Evolutionary conservation across 2,113 vertebrate species (phyloP), one percentile per base, ranked within the genome.

Genomic region (Sylvilagus bachmani): DNA sequence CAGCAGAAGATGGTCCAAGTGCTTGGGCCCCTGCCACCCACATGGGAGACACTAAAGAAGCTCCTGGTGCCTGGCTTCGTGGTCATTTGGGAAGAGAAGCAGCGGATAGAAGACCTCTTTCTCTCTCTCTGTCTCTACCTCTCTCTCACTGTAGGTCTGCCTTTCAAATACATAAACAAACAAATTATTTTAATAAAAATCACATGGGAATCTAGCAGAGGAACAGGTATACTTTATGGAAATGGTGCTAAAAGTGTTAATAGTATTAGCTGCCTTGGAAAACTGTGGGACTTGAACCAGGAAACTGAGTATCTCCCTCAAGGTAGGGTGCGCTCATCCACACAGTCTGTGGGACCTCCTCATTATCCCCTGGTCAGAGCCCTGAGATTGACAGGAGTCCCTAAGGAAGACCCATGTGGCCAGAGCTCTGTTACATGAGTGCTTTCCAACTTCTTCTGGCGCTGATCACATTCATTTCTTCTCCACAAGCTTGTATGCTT

Each of bases 381-480:
- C 67, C 51, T 87, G 10, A 14, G 61, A 29, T 86, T 80, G 51
- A 21, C 49, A 70, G 85, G 31, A 62, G 27, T 70, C 89, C 85
- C 81, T 81, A 38, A 67, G 58, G 27, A 27, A 53, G 12, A 10
- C 10, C 16, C 33, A 16, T 89, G 31, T 83, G 74, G 29, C 71
- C 14, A 86, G 49, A 88, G 24, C 53, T 86, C 36, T 12, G 21
- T 67, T 31, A 71, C 22, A 0, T 25, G 79, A 70, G 19, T 73
- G 29, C 14, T 90, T 90, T 36, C 49, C 86, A 94, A 5, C 14
- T n/a, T 90, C 49, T 91, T 62, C 19, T 90, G 22, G 80, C 62
- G 89, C 6, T 83, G 64, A 55, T 25, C 49, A 82, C 55, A 91
- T 80, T 93, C 13, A 78, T 73, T 89, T 29, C 51, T 49, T 19